Evolutionary conservation across 2,113 vertebrate genomes (phyloP).

Genomic region (Otolemur garnettii): DNA sequence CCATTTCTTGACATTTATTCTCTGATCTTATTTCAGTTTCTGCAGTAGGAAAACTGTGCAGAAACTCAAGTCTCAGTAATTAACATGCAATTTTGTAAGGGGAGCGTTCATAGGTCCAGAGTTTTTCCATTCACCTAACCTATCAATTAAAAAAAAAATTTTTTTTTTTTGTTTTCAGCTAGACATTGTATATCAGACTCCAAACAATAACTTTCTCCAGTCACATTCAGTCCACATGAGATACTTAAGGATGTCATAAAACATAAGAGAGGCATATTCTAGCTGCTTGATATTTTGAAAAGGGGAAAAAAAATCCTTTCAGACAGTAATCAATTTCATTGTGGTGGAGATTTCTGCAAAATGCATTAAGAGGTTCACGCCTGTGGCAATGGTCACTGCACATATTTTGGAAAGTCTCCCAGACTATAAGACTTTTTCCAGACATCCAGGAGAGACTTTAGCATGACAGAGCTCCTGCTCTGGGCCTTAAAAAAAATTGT

Average conservation of each 20-base stretch:
- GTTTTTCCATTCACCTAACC: background rate
- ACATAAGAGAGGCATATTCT: conserved; percentile 71
- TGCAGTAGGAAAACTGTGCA: conserved; percentile 29
- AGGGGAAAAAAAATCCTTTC: conserved; percentile 76
- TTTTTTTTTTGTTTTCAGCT: conserved; percentile 51
- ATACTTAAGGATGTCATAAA: conserved; percentile 78
- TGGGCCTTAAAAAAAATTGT: conserved; percentile 74
- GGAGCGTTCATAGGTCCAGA: background rate
- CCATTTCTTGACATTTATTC: background rate
- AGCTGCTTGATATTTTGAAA: conserved; percentile 83
- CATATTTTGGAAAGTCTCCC: conserved; percentile 88
- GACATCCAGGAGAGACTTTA: conserved; percentile 84
- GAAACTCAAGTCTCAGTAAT: conserved; percentile 48
- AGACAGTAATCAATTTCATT: conserved; percentile 87
- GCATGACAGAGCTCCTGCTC: conserved; percentile 83
- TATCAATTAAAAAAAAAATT: conserved; percentile 25
- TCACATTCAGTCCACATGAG: conserved; percentile 66
- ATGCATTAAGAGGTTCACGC: conserved; percentile 89
- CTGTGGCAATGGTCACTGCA: conserved; percentile 85
- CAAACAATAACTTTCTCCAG: conserved; percentile 74
- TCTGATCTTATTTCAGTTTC: conserved; percentile 35
- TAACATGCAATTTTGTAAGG: background rate
- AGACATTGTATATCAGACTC: conserved; percentile 48
- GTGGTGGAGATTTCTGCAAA: conserved; percentile 86
- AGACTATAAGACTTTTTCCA: conserved; percentile 90